These are phyloP conservation scores for Potorous gilbertii DNA, from an alignment of 2,797 vertebrate genomes.

Conservation along the genomic window DNA sequence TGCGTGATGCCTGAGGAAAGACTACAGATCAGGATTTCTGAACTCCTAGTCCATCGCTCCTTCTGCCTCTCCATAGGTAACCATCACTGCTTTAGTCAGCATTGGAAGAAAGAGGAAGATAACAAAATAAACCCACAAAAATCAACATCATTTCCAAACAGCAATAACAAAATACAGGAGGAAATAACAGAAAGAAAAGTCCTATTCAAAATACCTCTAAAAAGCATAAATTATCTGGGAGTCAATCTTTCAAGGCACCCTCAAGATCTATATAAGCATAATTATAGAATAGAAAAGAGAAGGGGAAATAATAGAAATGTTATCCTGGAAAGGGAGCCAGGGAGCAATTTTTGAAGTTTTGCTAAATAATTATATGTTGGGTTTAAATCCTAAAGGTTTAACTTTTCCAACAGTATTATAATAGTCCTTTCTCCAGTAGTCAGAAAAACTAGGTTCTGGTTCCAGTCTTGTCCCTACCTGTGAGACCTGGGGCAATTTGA, in stretches of 20 bases:
- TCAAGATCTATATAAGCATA: background rate
- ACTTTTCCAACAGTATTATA: background rate
- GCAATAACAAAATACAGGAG: background rate
- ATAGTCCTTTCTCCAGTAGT: constrained; percentile 4
- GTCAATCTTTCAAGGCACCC: background rate
- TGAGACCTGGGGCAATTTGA: background rate
- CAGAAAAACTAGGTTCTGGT: background rate
- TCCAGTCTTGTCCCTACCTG: background rate
- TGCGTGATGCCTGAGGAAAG: background rate
- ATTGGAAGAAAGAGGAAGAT: background rate
- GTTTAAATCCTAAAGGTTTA: constrained; percentile 1
- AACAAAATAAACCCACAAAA: background rate
- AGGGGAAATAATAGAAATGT: constrained; percentile 15
- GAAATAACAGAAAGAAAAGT: background rate
- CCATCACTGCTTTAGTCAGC: background rate
- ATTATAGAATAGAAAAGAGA: background rate
- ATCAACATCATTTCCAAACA: background rate
- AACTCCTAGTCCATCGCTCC: background rate
- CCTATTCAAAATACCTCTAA: background rate
- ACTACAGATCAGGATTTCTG: background rate
- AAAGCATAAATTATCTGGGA: background rate
- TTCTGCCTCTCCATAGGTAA: background rate
- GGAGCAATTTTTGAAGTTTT: constrained; percentile 48
- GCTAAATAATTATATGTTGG: constrained; percentile 7
- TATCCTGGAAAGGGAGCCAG: constrained; percentile 22